These are phyloP conservation scores for Sinocyclocheilus anshuiensis DNA, from an alignment of 2,113 vertebrate species.

Conservation along the genomic window DNA sequence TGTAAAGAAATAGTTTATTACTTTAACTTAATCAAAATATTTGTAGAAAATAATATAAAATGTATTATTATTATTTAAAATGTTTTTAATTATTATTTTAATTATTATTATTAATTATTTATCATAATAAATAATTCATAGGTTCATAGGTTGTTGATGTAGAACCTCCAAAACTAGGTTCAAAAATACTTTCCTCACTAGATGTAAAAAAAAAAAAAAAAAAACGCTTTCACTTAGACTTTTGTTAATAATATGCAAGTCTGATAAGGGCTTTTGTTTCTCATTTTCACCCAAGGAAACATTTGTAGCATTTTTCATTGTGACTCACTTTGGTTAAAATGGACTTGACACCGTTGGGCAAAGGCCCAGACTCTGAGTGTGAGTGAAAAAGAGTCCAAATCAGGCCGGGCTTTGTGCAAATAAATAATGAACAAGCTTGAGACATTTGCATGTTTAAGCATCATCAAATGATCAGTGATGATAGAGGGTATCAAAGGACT, in stretches of 20 bases:
- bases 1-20: no score
- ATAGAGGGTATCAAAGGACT: constrained; percentile 7
- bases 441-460: constrained; percentile 37
- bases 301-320: constrained; percentile 75
- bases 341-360: constrained; percentile 50
- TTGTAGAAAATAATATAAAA: not conserved
- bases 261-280: constrained; percentile 80
- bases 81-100: not conserved
- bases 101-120: no score
- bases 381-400: constrained; percentile 60
- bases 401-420: constrained; percentile 44
- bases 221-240: no score
- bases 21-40: not conserved
- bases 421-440: constrained; percentile 35
- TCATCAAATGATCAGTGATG: constrained; percentile 38
- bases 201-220: no score
- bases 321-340: constrained; percentile 67
- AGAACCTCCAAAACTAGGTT: not conserved
- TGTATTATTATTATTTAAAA: not conserved
- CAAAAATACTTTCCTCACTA: not conserved
- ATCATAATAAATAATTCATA: no score
- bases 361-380: constrained; percentile 58
- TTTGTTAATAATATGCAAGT: constrained; percentile 73
- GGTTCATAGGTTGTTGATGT: no score
- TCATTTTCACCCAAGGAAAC: constrained; percentile 73